Evolutionary conservation across 2,113 vertebrate genomes (phyloP).

Genomic region (Gymnobelideus leadbeateri): DNA sequence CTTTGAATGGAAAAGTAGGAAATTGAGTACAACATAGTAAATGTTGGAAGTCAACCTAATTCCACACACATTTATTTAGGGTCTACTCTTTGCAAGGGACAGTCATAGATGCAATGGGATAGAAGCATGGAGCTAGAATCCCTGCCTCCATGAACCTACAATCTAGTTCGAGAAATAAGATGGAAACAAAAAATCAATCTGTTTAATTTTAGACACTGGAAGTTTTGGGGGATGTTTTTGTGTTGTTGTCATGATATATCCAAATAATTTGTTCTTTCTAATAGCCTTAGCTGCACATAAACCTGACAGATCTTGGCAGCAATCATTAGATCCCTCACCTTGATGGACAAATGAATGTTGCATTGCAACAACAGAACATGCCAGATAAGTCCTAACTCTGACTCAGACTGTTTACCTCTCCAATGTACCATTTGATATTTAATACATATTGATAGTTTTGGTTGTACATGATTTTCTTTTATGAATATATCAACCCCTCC

Average conservation of each 20-base stretch:
- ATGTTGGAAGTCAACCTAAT: constrained; percentile 37
- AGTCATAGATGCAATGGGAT: neutral
- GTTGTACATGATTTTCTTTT: neutral
- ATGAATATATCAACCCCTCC: neutral
- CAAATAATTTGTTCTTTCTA: neutral
- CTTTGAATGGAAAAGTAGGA: constrained; percentile 51
- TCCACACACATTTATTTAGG: neutral
- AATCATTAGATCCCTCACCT: neutral
- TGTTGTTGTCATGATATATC: neutral
- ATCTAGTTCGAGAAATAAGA: no score
- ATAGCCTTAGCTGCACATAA: neutral
- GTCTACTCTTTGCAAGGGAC: neutral
- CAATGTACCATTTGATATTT: neutral
- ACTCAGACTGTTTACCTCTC: neutral
- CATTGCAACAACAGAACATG: neutral
- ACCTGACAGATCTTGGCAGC: neutral
- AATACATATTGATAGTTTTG: neutral
- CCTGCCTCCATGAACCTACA: no score
- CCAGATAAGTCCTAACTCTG: neutral
- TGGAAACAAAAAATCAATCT: no score
- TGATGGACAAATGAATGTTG: neutral
- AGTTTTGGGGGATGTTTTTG: no score
- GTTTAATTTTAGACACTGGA: no score
- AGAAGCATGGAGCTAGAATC: no score
- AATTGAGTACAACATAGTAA: constrained; percentile 43